Percentiles rank a stretch among this genome's conserved stretches.
Conservation (phyloP, 2,888 invertebrate genomes). For the Odontocerum albicorne region DNA sequence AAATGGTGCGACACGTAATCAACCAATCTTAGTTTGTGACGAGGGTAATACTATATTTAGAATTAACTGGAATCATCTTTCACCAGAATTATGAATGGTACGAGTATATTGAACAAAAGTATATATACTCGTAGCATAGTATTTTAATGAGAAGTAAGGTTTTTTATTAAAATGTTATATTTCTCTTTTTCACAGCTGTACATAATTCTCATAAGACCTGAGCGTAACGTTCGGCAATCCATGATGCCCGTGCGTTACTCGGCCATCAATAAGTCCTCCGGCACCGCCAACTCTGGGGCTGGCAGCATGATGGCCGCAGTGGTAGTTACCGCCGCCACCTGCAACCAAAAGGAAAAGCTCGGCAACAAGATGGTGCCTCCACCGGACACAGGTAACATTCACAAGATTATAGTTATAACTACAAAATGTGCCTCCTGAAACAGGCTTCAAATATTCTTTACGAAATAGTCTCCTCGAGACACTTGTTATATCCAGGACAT, state of each 20-base stretch:
- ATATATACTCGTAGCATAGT: too few species aligned
- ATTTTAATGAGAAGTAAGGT: neutral
- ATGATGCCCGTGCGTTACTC: constrained; percentile 76
- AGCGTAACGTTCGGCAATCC: constrained; percentile 85
- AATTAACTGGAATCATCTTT: neutral
- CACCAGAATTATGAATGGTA: too few species aligned
- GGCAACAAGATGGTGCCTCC: constrained; percentile 61
- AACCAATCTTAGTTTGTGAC: neutral
- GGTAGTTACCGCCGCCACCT: constrained; percentile 67
- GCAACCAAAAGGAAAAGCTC: constrained; percentile 67
- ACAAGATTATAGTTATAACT: too few species aligned
- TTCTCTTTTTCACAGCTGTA: constrained; percentile 63
- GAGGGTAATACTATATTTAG: neutral
- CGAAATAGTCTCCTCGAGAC: too few species aligned
- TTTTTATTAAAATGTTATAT: neutral
- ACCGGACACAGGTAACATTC: constrained; percentile 17
- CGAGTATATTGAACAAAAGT: too few species aligned
- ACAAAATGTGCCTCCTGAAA: too few species aligned
- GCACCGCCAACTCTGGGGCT: constrained; percentile 58
- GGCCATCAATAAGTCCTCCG: constrained; percentile 63
- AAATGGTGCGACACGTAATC: neutral
- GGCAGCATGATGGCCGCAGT: constrained; percentile 70
- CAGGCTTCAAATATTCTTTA: too few species aligned
- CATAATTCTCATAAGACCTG: constrained; percentile 86
- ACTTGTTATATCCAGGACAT: too few species aligned